Conservation (phyloP, 2,888 invertebrate species). For the Yponomeuta evonymella region DNA sequence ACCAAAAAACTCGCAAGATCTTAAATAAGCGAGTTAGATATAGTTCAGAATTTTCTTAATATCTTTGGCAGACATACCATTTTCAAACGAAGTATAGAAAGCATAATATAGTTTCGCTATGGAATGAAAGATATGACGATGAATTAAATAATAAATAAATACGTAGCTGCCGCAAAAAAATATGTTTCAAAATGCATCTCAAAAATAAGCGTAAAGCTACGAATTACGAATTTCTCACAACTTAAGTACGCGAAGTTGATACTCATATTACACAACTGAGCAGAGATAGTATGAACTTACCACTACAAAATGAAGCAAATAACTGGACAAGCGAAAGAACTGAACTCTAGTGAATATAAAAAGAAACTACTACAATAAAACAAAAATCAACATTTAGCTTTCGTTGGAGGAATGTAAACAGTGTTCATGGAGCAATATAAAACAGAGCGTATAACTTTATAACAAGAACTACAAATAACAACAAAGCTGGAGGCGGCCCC, state of each 20-base stretch:
- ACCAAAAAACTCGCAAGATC: constrained; percentile 28
- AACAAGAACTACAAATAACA: constrained; percentile 67
- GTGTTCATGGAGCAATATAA: constrained; percentile 62
- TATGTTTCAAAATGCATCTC: constrained; percentile 57
- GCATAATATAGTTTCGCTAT: constrained; percentile 28
- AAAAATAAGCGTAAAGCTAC: constrained; percentile 62
- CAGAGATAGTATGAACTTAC: constrained; percentile 58
- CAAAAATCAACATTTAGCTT: constrained; percentile 68
- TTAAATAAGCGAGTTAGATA: constrained; percentile 27
- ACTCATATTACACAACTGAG: constrained; percentile 51
- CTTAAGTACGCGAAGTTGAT: constrained; percentile 68
- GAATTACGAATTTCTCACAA: constrained; percentile 46
- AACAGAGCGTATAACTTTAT: constrained; percentile 55
- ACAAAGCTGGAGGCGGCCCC: constrained; percentile 55
- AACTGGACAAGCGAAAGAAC: constrained; percentile 58
- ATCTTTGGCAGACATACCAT: constrained; percentile 68
- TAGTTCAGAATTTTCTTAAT: constrained; percentile 26
- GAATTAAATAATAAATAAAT: constrained; percentile 55
- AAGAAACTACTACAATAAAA: constrained; percentile 54
- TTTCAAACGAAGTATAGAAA: constrained; percentile 35
- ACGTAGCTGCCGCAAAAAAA: constrained; percentile 66
- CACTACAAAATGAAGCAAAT: constrained; percentile 55
- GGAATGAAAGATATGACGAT: constrained; percentile 32
- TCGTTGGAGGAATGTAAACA: constrained; percentile 73
- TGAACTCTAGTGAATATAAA: constrained; percentile 55